Percentiles rank a stretch among this genome's conserved stretches.
phyloP scores from a whole-genome alignment of 2,888 invertebrate genomes.

The Artemia sp. region DNA sequence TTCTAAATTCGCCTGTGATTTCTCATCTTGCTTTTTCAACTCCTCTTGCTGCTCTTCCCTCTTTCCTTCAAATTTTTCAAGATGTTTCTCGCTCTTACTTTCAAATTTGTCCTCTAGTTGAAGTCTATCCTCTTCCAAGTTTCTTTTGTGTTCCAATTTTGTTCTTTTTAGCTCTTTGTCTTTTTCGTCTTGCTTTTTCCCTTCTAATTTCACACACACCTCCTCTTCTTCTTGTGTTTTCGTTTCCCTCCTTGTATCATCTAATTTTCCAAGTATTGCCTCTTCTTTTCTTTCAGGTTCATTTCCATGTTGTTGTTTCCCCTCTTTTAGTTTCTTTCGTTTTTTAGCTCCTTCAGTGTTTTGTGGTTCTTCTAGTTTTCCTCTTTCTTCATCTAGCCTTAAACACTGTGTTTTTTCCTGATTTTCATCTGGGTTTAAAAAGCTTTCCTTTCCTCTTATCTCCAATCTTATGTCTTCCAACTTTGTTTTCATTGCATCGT shows the following conservation, averaged over 20 bases:
- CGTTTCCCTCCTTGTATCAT: constrained; percentile 26
- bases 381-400: constrained; percentile 23
- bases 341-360: constrained; percentile 22
- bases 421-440: constrained; percentile 21
- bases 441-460: constrained; percentile 22
- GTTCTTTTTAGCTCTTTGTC: constrained; percentile 27
- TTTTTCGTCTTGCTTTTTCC: constrained; percentile 25
- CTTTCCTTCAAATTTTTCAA: constrained; percentile 8
- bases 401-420: constrained; percentile 22
- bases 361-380: constrained; percentile 25
- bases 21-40: constrained; percentile 16
- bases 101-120: constrained; percentile 21
- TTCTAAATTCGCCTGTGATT: constrained; percentile 16
- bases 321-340: constrained; percentile 24
- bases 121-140: constrained; percentile 30
- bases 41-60: constrained; percentile 17
- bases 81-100: constrained; percentile 24
- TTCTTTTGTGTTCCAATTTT: constrained; percentile 27
- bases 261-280: constrained; percentile 22
- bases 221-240: constrained; percentile 25
- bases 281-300: constrained; percentile 25
- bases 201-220: constrained; percentile 24
- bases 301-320: constrained; percentile 24
- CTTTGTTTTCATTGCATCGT: constrained; percentile 24
- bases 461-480: constrained; percentile 9